Evolutionary conservation across 2,797 vertebrate species (phyloP), one percentile per base, ranked within the genome.

Genomic region (Tolypeutes matacus): DNA sequence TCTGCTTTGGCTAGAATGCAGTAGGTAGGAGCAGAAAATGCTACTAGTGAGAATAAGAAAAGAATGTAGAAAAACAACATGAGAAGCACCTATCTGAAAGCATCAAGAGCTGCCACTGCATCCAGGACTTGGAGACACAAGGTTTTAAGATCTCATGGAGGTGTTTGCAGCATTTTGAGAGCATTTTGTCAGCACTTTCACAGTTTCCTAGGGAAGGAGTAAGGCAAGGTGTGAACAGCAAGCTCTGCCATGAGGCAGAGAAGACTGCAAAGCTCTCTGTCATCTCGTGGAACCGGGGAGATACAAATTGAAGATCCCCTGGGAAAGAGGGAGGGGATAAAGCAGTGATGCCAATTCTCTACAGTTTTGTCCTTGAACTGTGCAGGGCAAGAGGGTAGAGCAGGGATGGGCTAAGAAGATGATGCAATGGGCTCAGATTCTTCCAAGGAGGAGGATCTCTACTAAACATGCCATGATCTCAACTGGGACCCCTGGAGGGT

Each of bases 161-260:
- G 76, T 5, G 17, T 29, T 12, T 7, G 10, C 39, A 4, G 27
- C 5, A 0, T 2, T 3, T 31, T 62, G 39, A 20, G 27, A 70
- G 15, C 6, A 14, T 0, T 4, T 5, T 5, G 31, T 13, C 3
- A 1, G 5, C 12, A 14, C 3, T 3, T 29, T 1, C 34, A 29
- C 1, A 2, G 39, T 4, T 17, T 14, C 31, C 23, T 1, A 8
- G 10, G 1, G 0, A 17, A 13, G 17, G 46, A 31, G 46, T 2
- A 8, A 10, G 0, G 0, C 0, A 0, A 12, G 13, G 13, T 3
- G 11, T 17, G 20, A 76, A 58, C 17, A 6, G 21, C 0, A 0
- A 2, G 31, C 10, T 2, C 42, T 27, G 15, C 13, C 2, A 2
- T 1, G 5, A 49, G 60, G 3, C 6, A 2, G 58, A 20, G 18